Evolutionary conservation across 1,140 invertebrate species (phyloP).

Genomic region (Hypothenemus hampei): DNA sequence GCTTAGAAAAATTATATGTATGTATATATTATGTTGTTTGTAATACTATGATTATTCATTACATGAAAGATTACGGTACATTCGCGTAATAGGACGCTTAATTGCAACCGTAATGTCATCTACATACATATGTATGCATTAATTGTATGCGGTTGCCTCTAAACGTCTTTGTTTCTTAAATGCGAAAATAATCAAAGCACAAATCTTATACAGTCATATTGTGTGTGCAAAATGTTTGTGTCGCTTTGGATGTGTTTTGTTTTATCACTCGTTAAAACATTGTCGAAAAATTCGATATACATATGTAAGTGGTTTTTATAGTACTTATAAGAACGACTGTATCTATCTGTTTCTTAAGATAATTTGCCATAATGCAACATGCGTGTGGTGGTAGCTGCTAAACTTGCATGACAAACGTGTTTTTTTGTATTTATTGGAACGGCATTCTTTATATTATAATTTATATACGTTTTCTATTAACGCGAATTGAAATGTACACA

Average conservation of each 20-base stretch:
- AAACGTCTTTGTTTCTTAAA: conserved; percentile 24
- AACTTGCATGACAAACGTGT: conserved; percentile 13
- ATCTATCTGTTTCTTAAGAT: conserved; percentile 11
- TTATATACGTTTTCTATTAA: conserved; percentile 3
- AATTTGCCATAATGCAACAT: conserved; percentile 18
- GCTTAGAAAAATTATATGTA: conserved; percentile 48
- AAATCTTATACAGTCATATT: conserved; percentile 33
- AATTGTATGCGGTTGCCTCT: conserved; percentile 2
- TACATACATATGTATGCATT: no score
- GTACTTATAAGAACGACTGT: conserved; percentile 14
- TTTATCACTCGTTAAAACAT: conserved; percentile 23
- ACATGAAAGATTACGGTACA: conserved; percentile 42
- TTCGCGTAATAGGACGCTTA: no score
- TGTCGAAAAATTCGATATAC: conserved; percentile 21
- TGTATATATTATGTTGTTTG: conserved; percentile 41
- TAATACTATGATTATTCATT: conserved; percentile 45
- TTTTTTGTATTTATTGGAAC: conserved; percentile 24
- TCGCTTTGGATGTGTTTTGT: conserved; percentile 13
- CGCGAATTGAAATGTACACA: background rate
- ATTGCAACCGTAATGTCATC: no score
- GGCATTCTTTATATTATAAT: conserved; percentile 20
- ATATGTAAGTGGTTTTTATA: no score
- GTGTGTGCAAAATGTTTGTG: conserved; percentile 36
- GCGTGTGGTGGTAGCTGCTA: no score
- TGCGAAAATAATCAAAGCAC: conserved; percentile 43